phyloP scores from a whole-genome alignment of 1,140 invertebrate genomes.

The Brachionus rubens region DNA sequence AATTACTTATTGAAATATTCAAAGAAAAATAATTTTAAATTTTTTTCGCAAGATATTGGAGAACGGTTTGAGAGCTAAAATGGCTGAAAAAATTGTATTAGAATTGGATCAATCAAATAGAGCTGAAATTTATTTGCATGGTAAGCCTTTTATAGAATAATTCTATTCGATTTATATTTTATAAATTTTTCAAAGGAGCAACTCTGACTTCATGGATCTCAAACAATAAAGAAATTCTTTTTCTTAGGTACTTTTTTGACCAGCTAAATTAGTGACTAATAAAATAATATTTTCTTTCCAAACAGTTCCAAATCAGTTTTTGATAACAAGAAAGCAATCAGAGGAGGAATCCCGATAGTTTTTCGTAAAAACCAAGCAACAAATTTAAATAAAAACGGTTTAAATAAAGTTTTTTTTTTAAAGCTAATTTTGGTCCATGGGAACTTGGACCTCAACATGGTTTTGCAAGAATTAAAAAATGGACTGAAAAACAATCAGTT shows the following conservation, averaged over 20 bases:
- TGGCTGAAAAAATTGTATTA: conserved; percentile 6
- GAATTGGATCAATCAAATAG: conserved; percentile 28
- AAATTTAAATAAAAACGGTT: conserved; percentile 4
- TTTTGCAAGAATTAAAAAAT: conserved; percentile 82
- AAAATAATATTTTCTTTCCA: too few species aligned
- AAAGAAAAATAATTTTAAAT: neutral
- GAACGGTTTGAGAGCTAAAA: neutral
- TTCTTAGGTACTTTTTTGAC: conserved; percentile 75
- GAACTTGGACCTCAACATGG: conserved; percentile 82
- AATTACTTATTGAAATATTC: too few species aligned
- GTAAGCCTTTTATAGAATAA: neutral
- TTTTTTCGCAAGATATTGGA: neutral
- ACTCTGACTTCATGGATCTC: conserved; percentile 89
- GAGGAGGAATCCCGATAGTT: conserved; percentile 88
- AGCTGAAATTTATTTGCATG: conserved; percentile 26
- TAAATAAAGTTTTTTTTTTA: conserved; percentile 48
- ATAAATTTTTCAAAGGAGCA: conserved; percentile 67
- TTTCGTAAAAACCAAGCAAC: conserved; percentile 75
- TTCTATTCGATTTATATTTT: neutral
- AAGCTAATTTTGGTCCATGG: conserved; percentile 90
- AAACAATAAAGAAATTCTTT: conserved; percentile 87
- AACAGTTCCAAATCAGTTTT: conserved; percentile 81
- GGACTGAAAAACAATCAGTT: conserved; percentile 81
- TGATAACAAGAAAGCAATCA: conserved; percentile 87
- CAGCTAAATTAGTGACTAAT: too few species aligned